phyloP scores from a whole-genome alignment of 2,888 invertebrate genomes.

The Saturnia japonica region DNA sequence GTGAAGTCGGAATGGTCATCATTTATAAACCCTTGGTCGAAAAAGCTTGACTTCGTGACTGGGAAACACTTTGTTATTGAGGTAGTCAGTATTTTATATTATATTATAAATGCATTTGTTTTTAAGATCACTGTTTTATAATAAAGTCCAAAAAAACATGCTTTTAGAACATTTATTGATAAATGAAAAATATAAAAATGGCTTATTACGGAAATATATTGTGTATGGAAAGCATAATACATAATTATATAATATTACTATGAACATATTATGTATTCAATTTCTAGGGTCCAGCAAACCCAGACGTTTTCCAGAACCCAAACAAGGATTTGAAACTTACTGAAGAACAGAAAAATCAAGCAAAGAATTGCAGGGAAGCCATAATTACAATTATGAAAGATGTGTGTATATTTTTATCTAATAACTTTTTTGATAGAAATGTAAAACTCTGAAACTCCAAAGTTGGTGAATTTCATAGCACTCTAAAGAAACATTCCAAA shows the following conservation, averaged over 20 bases:
- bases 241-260: no score
- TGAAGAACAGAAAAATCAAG: conserved; percentile 83
- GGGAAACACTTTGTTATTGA: conserved; percentile 91
- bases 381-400: conserved; percentile 86
- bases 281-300: conserved; percentile 87
- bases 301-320: conserved; percentile 86
- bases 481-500: not conserved
- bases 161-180: no score
- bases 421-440: no score
- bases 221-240: no score
- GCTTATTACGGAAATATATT: no score
- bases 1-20: conserved; percentile 96
- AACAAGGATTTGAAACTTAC: conserved; percentile 63
- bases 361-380: conserved; percentile 83
- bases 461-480: not conserved
- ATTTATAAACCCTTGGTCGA: conserved; percentile 96
- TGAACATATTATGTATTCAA: conserved; percentile 2
- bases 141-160: no score
- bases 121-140: no score
- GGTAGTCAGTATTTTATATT: conserved; percentile 56
- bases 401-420: conserved; percentile 57
- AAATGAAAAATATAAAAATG: no score
- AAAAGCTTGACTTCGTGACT: conserved; percentile 93
- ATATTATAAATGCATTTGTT: not conserved
- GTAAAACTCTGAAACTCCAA: no score